These are phyloP conservation scores for Melinopterus prodromus DNA, from an alignment of 2,888 invertebrate species.

Conservation along the genomic window DNA sequence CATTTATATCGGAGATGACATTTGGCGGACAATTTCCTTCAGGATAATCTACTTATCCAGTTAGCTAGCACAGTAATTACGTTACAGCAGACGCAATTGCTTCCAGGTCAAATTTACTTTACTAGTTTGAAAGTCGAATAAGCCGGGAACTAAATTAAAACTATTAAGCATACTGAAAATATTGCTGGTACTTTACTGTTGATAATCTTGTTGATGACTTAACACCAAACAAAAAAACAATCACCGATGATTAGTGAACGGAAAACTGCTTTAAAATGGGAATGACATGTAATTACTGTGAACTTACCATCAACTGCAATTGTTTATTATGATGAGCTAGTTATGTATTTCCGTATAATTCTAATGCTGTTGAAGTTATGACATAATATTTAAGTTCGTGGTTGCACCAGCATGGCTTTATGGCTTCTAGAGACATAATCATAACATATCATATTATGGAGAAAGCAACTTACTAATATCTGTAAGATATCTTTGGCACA, in stretches of 20 bases:
- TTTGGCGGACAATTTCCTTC: background rate
- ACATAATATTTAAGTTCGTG: background rate
- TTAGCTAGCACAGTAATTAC: background rate
- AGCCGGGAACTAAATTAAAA: background rate
- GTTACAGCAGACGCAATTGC: background rate
- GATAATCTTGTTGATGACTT: too few species aligned
- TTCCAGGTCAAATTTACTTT: background rate
- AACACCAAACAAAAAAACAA: too few species aligned
- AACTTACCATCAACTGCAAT: background rate
- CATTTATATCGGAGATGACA: slow-evolving; percentile 4
- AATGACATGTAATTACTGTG: background rate
- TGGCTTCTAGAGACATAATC: background rate
- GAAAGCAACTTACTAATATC: background rate
- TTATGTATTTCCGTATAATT: background rate
- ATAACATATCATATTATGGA: background rate
- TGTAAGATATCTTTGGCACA: background rate
- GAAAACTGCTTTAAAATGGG: background rate
- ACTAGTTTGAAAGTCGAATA: background rate
- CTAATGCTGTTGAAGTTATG: background rate
- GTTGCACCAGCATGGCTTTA: background rate
- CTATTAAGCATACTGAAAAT: too few species aligned
- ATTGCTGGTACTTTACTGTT: too few species aligned
- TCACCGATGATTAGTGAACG: too few species aligned
- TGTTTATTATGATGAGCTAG: background rate
- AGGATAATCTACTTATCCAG: background rate